Conservation (phyloP, 2,113 vertebrate species). For the Planiliza haematocheilus region DNA sequence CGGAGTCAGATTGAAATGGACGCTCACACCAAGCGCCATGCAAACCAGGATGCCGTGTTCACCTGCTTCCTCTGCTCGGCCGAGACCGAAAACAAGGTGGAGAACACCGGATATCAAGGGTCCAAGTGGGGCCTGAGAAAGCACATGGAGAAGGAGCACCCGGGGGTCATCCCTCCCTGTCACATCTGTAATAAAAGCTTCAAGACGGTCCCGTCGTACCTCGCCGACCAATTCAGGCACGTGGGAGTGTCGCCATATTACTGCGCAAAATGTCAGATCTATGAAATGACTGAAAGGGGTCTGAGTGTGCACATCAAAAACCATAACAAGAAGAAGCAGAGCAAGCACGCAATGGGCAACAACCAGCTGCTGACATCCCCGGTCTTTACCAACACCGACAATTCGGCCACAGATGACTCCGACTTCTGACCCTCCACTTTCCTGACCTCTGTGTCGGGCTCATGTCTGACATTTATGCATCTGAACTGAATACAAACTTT, state of each 20-base stretch:
- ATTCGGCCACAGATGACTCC: constrained; percentile 47
- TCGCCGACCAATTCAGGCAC: constrained; percentile 66
- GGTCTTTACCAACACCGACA: not conserved
- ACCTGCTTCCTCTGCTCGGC: constrained; percentile 39
- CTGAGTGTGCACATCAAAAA: constrained; percentile 54
- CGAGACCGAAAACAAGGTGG: not conserved
- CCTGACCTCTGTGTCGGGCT: not conserved
- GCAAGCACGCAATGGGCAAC: not conserved
- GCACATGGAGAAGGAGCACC: constrained; percentile 63
- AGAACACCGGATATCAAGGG: not conserved
- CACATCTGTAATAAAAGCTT: constrained; percentile 56
- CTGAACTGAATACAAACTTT: not conserved
- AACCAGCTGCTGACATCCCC: not conserved
- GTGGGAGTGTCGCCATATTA: constrained; percentile 59
- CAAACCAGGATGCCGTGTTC: constrained; percentile 46
- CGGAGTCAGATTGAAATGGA: constrained; percentile 49
- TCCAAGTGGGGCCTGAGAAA: constrained; percentile 30
- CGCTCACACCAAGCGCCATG: constrained; percentile 46
- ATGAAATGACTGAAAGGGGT: constrained; percentile 62
- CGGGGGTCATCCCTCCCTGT: constrained; percentile 55
- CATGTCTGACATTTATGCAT: constrained; percentile 12
- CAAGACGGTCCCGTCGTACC: constrained; percentile 40
- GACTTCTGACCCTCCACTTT: constrained; percentile 38
- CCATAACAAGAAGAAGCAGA: constrained; percentile 30
- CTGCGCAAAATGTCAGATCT: constrained; percentile 69